phyloP scores from a whole-genome alignment of 1,140 invertebrate species.

The Drosophila teissieri region DNA sequence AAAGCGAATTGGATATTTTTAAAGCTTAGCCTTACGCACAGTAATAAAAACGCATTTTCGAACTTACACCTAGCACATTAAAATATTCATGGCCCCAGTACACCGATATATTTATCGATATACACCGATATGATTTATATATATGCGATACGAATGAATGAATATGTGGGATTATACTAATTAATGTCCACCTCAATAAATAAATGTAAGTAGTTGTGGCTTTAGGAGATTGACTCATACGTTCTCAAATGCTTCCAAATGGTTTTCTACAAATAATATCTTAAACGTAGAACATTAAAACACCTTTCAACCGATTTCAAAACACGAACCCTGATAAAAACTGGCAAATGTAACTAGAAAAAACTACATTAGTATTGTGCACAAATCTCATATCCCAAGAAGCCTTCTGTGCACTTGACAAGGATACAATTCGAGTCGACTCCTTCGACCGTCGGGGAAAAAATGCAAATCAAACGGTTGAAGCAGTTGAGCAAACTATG shows the following conservation, averaged over 20 bases:
- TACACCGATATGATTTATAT: slow-evolving; percentile 12
- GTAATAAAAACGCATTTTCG: slow-evolving; percentile 6
- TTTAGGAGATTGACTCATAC: not conserved
- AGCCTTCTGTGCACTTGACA: slow-evolving; percentile 57
- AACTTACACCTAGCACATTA: slow-evolving; percentile 16
- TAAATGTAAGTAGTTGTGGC: slow-evolving; percentile 8
- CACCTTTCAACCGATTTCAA: slow-evolving; percentile 18
- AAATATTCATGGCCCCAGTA: not conserved
- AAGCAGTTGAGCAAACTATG: slow-evolving; percentile 70
- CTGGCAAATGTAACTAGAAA: slow-evolving; percentile 27
- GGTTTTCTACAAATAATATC: slow-evolving; percentile 1
- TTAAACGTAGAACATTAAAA: slow-evolving; percentile 3
- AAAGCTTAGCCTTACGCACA: not conserved
- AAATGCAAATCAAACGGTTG: slow-evolving; percentile 53
- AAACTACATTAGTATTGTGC: slow-evolving; percentile 65
- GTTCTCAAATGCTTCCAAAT: not conserved
- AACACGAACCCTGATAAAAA: slow-evolving; percentile 31
- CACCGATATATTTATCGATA: no score
- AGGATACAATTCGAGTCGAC: slow-evolving; percentile 8
- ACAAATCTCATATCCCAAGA: slow-evolving; percentile 52
- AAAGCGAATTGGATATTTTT: no score
- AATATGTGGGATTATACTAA: not conserved
- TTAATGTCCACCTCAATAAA: not conserved
- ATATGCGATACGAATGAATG: slow-evolving; percentile 18
- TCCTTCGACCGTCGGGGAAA: slow-evolving; percentile 21